Base-by-base conservation (phyloP, 1,140 invertebrate species). In the Pogonognathellus flavescens region DNA sequence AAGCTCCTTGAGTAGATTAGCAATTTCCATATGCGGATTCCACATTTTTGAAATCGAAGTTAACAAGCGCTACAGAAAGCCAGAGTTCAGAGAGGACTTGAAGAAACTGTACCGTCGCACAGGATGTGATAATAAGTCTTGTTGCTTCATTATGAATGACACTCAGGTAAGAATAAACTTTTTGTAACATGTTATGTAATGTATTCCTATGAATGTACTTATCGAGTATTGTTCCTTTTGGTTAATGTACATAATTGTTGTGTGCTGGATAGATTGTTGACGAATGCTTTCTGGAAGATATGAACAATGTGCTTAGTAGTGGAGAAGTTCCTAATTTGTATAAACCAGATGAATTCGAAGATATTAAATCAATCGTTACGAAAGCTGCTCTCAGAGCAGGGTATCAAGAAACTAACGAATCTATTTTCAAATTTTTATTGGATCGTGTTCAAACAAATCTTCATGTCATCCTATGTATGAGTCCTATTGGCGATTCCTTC, bases 311-410 rank as follows among this genome's bases (percentile, higher is more conserved):
- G 92, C 91, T 97, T 59, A 96, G 95, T 89, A 94, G 94, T 66
- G 96, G 95, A 1, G 95, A 97, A 92, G 93, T 96, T 80, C 93
- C 95, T 18, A 96, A 96, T 91, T 91, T 97, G 49, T 97, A 94
- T 90, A 96, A 96, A 90, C 89, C 93, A 0, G 95, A 97, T 88
- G 96, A 97, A 90, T 95, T 96, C 90, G 95, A 97, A 90, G 94
- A 95, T 83, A 94, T 97, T 66, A 95, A 95, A 91, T 92, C 90
- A 86, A 93, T 91, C 57, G 89, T 97, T 84, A 91, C 92, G 85
- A 93, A 94, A 86, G 92, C 93, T 13, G 94, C 93, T 87, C 93
- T 93, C 85, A 93, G 93, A 88, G 92, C 92, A 52, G 93, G 93
- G 62, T 91, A 95, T 14, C 89, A 93, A 62, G 93, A 94, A 86